These are phyloP conservation scores for Micropoecilia bifurca DNA, from an alignment of 2,797 vertebrate genomes.

Conservation along the genomic window DNA sequence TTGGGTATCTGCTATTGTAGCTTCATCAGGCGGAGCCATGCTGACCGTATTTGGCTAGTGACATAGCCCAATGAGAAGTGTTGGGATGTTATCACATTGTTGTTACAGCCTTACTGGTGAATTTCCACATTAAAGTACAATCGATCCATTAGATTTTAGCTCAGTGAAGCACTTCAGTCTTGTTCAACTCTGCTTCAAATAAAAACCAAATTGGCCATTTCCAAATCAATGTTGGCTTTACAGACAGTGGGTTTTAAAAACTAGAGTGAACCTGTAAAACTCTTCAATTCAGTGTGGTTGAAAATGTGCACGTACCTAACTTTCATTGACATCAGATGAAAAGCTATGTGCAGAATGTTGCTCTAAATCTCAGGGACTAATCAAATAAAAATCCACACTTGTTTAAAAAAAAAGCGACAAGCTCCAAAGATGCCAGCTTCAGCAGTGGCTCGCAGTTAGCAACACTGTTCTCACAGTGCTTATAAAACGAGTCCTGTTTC, in stretches of 20 bases:
- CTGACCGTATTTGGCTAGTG: too few relatives aligned
- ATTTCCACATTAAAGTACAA: too few relatives aligned
- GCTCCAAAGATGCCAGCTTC: neutral
- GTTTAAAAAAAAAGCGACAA: neutral
- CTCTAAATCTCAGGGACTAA: neutral
- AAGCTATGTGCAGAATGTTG: too few relatives aligned
- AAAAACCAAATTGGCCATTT: neutral
- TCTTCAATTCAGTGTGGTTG: neutral
- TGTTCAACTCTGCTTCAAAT: too few relatives aligned
- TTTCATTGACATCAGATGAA: neutral
- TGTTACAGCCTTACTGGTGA: too few relatives aligned
- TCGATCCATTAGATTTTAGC: too few relatives aligned
- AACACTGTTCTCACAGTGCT: neutral
- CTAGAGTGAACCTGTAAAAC: too few relatives aligned
- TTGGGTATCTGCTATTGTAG: neutral
- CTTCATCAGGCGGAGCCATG: neutral
- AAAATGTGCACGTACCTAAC: neutral
- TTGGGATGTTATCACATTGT: neutral
- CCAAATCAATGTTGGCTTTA: neutral
- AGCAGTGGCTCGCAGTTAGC: neutral
- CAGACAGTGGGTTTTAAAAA: too few relatives aligned
- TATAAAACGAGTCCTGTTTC: neutral
- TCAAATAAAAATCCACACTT: neutral
- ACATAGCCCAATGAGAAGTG: neutral
- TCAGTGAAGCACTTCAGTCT: too few relatives aligned